Evolutionary conservation across 2,797 vertebrate genomes (phyloP), one percentile per base, ranked within the genome.

Genomic region (Arctocebus calabarensis): DNA sequence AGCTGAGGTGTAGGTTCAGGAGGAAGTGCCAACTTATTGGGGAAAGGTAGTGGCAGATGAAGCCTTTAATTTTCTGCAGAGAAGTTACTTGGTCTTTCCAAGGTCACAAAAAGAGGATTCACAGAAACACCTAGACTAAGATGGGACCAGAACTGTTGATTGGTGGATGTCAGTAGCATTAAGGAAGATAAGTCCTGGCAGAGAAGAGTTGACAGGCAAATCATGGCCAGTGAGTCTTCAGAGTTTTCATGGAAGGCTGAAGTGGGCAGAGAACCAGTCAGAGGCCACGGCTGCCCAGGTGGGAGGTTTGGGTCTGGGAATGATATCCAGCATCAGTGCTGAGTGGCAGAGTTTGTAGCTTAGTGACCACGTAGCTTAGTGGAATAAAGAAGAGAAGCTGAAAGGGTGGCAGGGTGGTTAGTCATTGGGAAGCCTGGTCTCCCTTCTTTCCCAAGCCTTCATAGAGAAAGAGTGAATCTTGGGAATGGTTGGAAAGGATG

Each of bases 21-120:
- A 66, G 43, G 43, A 77, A 40, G 43, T 20, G 8, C 87, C 20
- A 7, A 0, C 43, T n/a, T 52, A 45, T 17, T 48, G 22, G 34
- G 59, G n/a, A 37, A 90, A 23, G 48, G 8, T 3, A 7, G 40
- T 59, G 11, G 70, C 0, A 3, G 59, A 22, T 52, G 34, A 88
- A 89, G 62, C 57, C 66, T 78, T 93, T 77, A 14, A 68, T 85
- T 93, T 88, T 94, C 61, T 82, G 14, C 45, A 73, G 61, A n/a
- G 43, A 87, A 84, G 34, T 93, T 79, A 66, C 34, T 45, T 84
- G 48, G 66, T 57, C 29, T 68, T 3, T 68, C 37, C 40, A 19
- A 4, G n/a, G 25, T 75, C 88, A 91, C 70, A 43, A 25, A 74
- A 10, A 7, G 3, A 66, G 34, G 79, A 92, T 61, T 37, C 61